A percentile compares a stretch with the other conserved stretches of the same genome.
Evolutionary conservation across 37 sponge, comb jelly and placozoan species (phyloP).

Genomic region (Lycopodina hypogea): DNA sequence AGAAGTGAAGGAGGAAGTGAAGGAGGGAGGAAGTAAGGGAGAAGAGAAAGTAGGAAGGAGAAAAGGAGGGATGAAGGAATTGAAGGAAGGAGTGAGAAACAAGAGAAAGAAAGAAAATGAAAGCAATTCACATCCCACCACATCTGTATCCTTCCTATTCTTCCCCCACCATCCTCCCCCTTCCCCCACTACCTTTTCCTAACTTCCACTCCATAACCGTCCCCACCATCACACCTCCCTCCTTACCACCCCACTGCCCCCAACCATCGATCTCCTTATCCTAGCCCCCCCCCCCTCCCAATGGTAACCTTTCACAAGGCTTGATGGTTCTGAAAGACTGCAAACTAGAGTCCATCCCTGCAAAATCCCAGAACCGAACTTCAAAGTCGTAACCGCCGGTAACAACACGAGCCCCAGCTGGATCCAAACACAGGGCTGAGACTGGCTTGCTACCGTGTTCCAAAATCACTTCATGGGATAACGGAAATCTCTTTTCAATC

Average conservation of each 20-base stretch:
- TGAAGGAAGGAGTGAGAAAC: no score
- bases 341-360: constrained; percentile 78
- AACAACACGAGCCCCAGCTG: constrained; percentile 85
- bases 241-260: not conserved
- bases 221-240: not conserved
- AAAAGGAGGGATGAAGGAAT: not conserved
- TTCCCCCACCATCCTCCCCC: no score
- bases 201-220: no score
- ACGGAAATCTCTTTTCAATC: constrained; percentile 50
- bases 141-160: not conserved
- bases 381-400: constrained; percentile 91
- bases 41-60: not conserved
- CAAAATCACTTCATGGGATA: constrained; percentile 77
- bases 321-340: constrained; percentile 71
- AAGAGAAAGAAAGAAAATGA: not conserved
- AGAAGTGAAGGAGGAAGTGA: not conserved
- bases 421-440: constrained; percentile 88
- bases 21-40: not conserved
- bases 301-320: constrained; percentile 74
- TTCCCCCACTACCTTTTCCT: no score
- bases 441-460: constrained; percentile 82
- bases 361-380: constrained; percentile 84
- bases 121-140: not conserved
- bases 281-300: no score
- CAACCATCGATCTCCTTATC: not conserved